phyloP scores from a whole-genome alignment of 2,797 vertebrate species.

The Catostomus latipinnis region DNA sequence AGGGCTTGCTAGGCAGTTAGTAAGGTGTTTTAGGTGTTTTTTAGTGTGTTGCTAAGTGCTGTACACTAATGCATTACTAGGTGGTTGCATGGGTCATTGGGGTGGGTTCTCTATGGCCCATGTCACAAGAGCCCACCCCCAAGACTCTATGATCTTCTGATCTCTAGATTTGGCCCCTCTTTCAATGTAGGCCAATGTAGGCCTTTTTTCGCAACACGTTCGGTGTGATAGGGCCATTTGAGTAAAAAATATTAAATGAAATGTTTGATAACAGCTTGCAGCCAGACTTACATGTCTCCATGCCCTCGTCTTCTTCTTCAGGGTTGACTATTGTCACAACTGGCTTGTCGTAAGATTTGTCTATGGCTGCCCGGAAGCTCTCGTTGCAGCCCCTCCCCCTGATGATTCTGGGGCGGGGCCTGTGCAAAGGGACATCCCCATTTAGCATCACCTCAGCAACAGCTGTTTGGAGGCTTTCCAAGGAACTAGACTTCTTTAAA shows the following conservation, averaged over 20 bases:
- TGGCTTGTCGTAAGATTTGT: conserved; percentile 94
- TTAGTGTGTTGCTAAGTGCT: not conserved
- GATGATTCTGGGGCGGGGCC: conserved; percentile 85
- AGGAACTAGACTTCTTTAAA: conserved; percentile 94
- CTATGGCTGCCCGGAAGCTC: conserved; percentile 96
- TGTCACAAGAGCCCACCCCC: not conserved
- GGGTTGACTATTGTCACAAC: conserved; percentile 42
- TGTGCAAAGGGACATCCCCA: conserved; percentile 86
- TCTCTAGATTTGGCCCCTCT: not conserved
- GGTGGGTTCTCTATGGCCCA: not conserved
- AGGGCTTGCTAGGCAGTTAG: not conserved
- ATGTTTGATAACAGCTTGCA: not conserved
- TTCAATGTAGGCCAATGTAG: not conserved
- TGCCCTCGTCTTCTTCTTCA: conserved; percentile 90
- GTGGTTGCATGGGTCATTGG: not conserved
- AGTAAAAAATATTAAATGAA: not conserved
- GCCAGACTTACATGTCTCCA: conserved; percentile 90
- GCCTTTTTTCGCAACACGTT: too few species aligned
- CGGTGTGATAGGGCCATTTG: too few species aligned
- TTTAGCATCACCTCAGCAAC: conserved; percentile 86
- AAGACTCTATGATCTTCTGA: not conserved
- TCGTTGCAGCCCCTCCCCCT: conserved; percentile 95
- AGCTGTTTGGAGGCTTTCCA: conserved; percentile 94
- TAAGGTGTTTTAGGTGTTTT: not conserved
- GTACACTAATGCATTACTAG: too few species aligned